Evolutionary conservation across 2,888 invertebrate genomes (phyloP), one percentile per base, ranked within the genome.

Genomic region (Teleiodes luculella): DNA sequence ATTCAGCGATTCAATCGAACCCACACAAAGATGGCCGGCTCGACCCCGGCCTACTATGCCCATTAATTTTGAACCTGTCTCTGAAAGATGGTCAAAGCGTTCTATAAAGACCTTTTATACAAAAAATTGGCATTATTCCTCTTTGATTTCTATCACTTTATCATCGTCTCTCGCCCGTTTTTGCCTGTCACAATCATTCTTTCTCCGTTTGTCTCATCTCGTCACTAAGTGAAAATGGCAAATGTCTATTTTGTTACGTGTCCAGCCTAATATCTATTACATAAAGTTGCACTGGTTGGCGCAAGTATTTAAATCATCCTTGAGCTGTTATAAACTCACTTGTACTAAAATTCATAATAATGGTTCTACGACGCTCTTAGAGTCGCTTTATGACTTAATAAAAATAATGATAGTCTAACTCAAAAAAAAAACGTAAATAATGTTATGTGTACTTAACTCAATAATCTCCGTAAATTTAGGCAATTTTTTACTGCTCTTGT

Each of bases 41-140:
- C 18, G 8, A 16, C 16, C n/a, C n/a, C 16, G 6, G 14, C 14
- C 16, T 13, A 36, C 36, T n/a, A 7, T 16, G 8, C 1, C 39
- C 18, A 18, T 39, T 10, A 39, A 39, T 39, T 39, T 16, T 8
- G 10, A 14, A 39, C 39, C 16, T 20, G 39, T 28, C 28, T 43
- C n/a, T 13, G n/a, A 24, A 28, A 43, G 28, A 28, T 20, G 7
- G 5, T 28, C 43, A 43, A 20, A 43, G 28, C 5, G 20, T 43
- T 43, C 18, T 41, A 11, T 41, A 41, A 18, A 33, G 33, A 11
- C n/a, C n/a, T 33, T 8, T n/a, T 8, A n/a, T 33, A 8, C 33
- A 11, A 33, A 33, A 28, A 43, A 43, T 43, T 43, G 24, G 28
- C 28, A 7, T 43, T 43, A 43, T 43, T 43, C n/a, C 43, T 43